phyloP scores from a whole-genome alignment of 2,797 vertebrate genomes.

The Cuculus canorus region DNA sequence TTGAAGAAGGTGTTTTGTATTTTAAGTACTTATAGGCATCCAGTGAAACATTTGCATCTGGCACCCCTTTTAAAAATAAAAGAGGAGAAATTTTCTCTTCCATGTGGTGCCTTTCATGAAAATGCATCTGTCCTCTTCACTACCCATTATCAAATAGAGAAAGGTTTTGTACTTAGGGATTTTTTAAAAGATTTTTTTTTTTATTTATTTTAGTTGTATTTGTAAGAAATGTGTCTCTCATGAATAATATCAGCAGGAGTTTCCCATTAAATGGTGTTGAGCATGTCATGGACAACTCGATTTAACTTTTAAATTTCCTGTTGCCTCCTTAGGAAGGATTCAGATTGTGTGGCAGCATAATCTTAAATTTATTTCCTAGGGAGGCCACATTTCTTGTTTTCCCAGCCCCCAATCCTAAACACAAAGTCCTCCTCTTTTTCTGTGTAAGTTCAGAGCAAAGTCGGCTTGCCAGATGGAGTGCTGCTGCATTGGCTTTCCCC shows the following conservation, averaged over 20 bases:
- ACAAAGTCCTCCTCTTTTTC: not conserved
- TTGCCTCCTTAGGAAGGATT: constrained; percentile 48
- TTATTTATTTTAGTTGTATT: constrained; percentile 62
- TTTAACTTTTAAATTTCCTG: constrained; percentile 63
- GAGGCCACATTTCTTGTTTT: not conserved
- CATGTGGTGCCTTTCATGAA: constrained; percentile 71
- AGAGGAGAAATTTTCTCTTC: constrained; percentile 59
- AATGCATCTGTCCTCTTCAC: constrained; percentile 68
- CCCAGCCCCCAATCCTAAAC: not conserved
- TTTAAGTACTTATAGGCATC: constrained; percentile 69
- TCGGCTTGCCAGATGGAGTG: not conserved
- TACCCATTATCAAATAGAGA: constrained; percentile 49
- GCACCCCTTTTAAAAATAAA: constrained; percentile 70
- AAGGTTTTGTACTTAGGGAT: constrained; percentile 55
- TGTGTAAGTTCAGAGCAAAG: constrained; percentile 24
- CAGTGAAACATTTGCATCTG: constrained; percentile 75
- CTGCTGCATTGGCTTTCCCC: constrained; percentile 8
- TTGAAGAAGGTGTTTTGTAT: constrained; percentile 72
- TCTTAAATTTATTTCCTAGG: constrained; percentile 57
- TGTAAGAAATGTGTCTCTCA: constrained; percentile 51
- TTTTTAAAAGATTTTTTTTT: not conserved
- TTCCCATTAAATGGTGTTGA: constrained; percentile 58
- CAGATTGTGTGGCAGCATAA: constrained; percentile 25
- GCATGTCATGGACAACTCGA: constrained; percentile 35
- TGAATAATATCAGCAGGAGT: constrained; percentile 55